Conservation (phyloP, 2,888 invertebrate genomes). For the Netelia virgata region DNA sequence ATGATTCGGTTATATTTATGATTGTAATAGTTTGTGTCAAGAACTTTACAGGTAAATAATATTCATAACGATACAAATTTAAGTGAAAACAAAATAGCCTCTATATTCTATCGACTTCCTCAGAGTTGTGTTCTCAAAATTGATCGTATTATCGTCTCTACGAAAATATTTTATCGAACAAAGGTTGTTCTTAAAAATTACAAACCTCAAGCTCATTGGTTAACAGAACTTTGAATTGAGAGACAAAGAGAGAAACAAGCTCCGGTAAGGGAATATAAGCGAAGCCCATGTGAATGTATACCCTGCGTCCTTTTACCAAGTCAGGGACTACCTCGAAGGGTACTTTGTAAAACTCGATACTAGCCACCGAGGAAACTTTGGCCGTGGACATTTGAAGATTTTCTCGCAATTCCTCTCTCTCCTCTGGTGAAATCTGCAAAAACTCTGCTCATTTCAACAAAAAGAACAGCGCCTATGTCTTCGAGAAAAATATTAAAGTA, state of each 20-base stretch:
- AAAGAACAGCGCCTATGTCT: no score
- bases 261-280: slow-evolving; percentile 96
- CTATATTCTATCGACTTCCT: no score
- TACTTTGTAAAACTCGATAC: slow-evolving; percentile 92
- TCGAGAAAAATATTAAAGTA: slow-evolving; percentile 32
- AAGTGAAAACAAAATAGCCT: no score
- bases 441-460: no score
- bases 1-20: background rate
- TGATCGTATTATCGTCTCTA: background rate
- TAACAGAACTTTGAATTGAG: slow-evolving; percentile 90
- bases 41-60: no score
- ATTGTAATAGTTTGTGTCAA: background rate
- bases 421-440: slow-evolving; percentile 87
- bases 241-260: slow-evolving; percentile 92
- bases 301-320: slow-evolving; percentile 91
- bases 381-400: slow-evolving; percentile 88
- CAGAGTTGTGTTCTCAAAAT: background rate
- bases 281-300: slow-evolving; percentile 92
- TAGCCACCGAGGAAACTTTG: slow-evolving; percentile 87
- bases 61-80: no score
- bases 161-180: background rate
- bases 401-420: slow-evolving; percentile 88
- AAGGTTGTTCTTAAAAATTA: slow-evolving; percentile 58
- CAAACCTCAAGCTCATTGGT: slow-evolving; percentile 89
- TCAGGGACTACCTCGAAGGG: slow-evolving; percentile 95